phyloP scores from a whole-genome alignment of 1,140 invertebrate genomes.

The Ganaspis sp. region DNA sequence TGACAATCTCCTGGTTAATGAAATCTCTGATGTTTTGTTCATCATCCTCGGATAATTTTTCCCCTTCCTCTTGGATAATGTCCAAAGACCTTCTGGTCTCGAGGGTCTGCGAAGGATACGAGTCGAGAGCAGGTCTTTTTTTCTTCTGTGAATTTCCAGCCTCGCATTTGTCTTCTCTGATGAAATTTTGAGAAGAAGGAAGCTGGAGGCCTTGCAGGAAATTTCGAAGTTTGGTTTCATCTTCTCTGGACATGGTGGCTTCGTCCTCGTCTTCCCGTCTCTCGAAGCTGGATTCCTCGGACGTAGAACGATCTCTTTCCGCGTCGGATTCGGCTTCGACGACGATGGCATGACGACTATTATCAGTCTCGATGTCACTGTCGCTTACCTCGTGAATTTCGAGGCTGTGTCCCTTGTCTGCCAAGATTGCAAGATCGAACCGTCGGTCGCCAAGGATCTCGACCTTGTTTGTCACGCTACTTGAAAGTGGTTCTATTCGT shows the following conservation, averaged over 20 bases:
- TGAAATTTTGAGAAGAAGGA: conserved; percentile 58
- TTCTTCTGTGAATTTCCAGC: conserved; percentile 61
- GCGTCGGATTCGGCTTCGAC: conserved; percentile 78
- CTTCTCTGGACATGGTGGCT: conserved; percentile 71
- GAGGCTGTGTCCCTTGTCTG: conserved; percentile 50
- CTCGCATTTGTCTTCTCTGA: conserved; percentile 38
- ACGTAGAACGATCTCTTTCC: conserved; percentile 69
- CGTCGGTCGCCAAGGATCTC: conserved; percentile 46
- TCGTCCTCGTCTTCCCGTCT: conserved; percentile 43
- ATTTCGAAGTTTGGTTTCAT: conserved; percentile 73
- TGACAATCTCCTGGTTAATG: conserved; percentile 76
- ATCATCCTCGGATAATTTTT: conserved; percentile 60
- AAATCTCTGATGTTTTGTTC: conserved; percentile 72
- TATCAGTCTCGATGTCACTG: conserved; percentile 59
- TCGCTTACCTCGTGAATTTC: conserved; percentile 71
- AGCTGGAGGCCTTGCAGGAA: conserved; percentile 80
- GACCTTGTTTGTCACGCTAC: conserved; percentile 44
- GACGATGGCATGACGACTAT: conserved; percentile 68
- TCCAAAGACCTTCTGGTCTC: conserved; percentile 79
- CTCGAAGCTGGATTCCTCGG: conserved; percentile 23
- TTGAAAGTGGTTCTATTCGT: conserved; percentile 50
- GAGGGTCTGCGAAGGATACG: conserved; percentile 76
- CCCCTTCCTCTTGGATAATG: conserved; percentile 82
- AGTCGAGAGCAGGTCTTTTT: conserved; percentile 78
- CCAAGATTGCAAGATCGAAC: conserved; percentile 43